phyloP scores from a whole-genome alignment of 2,888 invertebrate genomes.

The Oxystoma pomonae region DNA sequence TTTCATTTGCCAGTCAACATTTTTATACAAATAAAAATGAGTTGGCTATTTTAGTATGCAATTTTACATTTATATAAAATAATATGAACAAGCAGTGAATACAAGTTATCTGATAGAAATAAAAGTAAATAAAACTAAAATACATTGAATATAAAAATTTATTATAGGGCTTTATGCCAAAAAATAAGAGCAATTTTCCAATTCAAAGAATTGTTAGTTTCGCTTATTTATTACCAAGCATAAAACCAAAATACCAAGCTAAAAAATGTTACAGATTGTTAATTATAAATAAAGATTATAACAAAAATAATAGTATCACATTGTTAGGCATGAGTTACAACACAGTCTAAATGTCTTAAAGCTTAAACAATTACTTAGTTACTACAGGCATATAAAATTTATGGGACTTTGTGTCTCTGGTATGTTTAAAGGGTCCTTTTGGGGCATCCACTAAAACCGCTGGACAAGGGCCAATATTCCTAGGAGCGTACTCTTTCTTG shows the following conservation, averaged over 20 bases:
- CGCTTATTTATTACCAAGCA: conserved; percentile 9
- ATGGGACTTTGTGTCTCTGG: conserved; percentile 78
- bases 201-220: background rate
- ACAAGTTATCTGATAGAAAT: conserved; percentile 8
- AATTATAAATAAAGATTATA: conserved; percentile 18
- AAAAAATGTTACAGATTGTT: conserved; percentile 27
- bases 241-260: conserved; percentile 24
- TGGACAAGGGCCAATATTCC: conserved; percentile 72
- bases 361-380: conserved; percentile 19
- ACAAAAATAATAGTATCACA: conserved; percentile 7
- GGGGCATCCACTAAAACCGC: conserved; percentile 73
- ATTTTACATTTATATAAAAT: too few species aligned
- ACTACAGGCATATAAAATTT: conserved; percentile 64
- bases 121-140: conserved; percentile 23
- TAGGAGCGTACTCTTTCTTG: conserved; percentile 71
- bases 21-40: conserved; percentile 19
- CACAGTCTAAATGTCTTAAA: conserved; percentile 6
- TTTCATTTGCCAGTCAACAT: background rate
- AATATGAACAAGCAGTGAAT: background rate
- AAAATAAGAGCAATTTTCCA: background rate
- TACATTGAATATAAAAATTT: conserved; percentile 9
- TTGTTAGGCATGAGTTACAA: conserved; percentile 4
- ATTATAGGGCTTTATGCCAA: conserved; percentile 38
- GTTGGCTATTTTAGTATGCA: conserved; percentile 8
- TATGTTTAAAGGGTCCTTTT: conserved; percentile 76